These are phyloP conservation scores for Actinia tenebrosa DNA, from an alignment of 64 coral and sea anemone genomes.

Conservation along the genomic window DNA sequence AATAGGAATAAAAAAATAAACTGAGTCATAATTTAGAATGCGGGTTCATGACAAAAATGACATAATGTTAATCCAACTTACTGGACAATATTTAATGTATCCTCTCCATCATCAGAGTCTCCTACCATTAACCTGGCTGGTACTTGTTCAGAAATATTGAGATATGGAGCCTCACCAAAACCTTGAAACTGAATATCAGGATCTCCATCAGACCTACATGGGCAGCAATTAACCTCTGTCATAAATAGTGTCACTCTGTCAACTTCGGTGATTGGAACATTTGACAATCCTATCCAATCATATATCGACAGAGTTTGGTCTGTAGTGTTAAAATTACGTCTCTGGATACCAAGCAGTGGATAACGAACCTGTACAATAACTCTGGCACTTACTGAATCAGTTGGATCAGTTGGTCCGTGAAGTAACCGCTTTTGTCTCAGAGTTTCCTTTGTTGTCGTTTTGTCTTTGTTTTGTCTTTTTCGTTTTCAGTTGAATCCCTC, in stretches of 20 bases:
- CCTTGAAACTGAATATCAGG: background rate
- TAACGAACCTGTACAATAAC: background rate
- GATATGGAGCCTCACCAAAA: background rate
- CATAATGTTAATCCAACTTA: background rate
- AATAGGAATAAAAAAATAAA: background rate
- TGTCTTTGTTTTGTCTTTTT: background rate
- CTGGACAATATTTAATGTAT: background rate
- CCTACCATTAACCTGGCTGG: background rate
- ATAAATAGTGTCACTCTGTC: background rate
- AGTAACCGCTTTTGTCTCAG: background rate
- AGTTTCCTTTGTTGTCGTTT: background rate
- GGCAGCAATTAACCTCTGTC: background rate
- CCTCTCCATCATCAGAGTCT: background rate
- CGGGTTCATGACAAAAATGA: background rate
- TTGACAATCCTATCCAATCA: background rate
- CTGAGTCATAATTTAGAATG: background rate
- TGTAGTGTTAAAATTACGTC: too few relatives aligned
- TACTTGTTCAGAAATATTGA: background rate
- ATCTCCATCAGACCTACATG: background rate
- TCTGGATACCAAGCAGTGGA: background rate
- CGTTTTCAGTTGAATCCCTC: background rate
- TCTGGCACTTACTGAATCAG: background rate
- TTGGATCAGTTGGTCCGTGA: background rate
- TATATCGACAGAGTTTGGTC: background rate
- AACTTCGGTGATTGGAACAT: background rate